These are phyloP conservation scores for Antitype chi DNA, from an alignment of 2,888 invertebrate species.

Conservation along the genomic window DNA sequence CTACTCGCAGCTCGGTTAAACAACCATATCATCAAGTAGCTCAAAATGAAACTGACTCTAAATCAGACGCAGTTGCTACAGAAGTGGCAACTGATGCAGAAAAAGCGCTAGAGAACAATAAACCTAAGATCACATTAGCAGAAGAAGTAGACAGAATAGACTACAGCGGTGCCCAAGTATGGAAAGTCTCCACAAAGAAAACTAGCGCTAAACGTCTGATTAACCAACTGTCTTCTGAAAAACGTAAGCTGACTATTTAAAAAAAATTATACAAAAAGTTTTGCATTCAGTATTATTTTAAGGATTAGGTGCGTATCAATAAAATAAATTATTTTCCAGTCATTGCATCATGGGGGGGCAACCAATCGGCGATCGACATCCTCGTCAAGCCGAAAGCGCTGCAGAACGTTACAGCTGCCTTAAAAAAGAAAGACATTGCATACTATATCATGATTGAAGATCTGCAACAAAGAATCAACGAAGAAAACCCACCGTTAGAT, in stretches of 20 bases:
- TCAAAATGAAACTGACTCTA: conserved; percentile 57
- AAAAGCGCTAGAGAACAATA: conserved; percentile 60
- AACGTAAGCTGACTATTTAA: conserved; percentile 75
- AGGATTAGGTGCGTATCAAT: not conserved
- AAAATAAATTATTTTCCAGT: conserved; percentile 81
- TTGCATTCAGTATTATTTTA: not conserved
- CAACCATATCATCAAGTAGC: conserved; percentile 75
- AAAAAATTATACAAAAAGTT: not conserved
- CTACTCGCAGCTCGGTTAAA: conserved; percentile 80
- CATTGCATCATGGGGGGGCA: conserved; percentile 92
- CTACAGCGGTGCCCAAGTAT: conserved; percentile 94
- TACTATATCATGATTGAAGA: conserved; percentile 94
- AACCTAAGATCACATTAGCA: conserved; percentile 61
- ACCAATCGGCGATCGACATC: conserved; percentile 92
- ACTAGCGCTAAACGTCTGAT: conserved; percentile 82
- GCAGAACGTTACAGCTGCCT: conserved; percentile 91
- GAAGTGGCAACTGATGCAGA: conserved; percentile 33
- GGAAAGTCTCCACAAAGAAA: conserved; percentile 92
- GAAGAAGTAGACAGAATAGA: conserved; percentile 84
- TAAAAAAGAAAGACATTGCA: conserved; percentile 91
- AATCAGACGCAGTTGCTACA: conserved; percentile 34
- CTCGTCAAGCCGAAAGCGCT: conserved; percentile 93
- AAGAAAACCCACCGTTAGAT: conserved; percentile 94
- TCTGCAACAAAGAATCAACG: conserved; percentile 94
- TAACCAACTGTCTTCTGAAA: conserved; percentile 80